Evolutionary conservation across 2,888 invertebrate species (phyloP).

Genomic region (Drosophila colorata): DNA sequence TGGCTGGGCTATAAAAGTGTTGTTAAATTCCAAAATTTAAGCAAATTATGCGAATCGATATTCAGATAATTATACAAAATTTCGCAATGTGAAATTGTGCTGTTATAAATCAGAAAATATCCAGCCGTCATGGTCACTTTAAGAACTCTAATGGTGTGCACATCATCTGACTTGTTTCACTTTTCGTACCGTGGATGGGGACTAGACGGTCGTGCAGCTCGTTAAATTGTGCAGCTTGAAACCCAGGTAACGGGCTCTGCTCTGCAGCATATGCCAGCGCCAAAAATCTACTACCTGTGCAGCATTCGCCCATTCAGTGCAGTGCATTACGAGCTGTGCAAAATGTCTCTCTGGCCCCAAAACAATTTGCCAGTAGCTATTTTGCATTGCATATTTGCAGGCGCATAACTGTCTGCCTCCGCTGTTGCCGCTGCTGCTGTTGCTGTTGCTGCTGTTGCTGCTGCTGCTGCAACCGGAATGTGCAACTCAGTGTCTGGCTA

Average conservation of each 20-base stretch:
- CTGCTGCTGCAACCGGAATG: conserved; percentile 37
- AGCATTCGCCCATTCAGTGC: conserved; percentile 5
- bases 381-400: conserved; percentile 69
- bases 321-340: conserved; percentile 48
- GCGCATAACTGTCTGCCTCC: conserved; percentile 54
- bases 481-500: conserved; percentile 51
- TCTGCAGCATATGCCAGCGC: neutral
- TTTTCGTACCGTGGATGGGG: neutral
- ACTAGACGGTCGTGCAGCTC: neutral
- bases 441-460: conserved; percentile 2
- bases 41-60: conserved; percentile 45
- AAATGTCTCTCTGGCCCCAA: conserved; percentile 48
- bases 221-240: conserved; percentile 13
- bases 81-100: neutral
- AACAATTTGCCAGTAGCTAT: conserved; percentile 62
- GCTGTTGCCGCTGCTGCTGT: conserved; percentile 13
- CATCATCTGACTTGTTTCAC: too few relatives aligned
- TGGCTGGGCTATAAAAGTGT: conserved; percentile 42
- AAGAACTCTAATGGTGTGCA: neutral
- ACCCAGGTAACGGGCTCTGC: conserved; percentile 26
- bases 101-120: conserved; percentile 10
- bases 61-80: conserved; percentile 14
- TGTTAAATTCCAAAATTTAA: conserved; percentile 34
- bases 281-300: conserved; percentile 19
- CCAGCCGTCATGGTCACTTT: neutral